Evolutionary conservation across 2,113 vertebrate genomes (phyloP).

Genomic region (Percopsis transmontana): DNA sequence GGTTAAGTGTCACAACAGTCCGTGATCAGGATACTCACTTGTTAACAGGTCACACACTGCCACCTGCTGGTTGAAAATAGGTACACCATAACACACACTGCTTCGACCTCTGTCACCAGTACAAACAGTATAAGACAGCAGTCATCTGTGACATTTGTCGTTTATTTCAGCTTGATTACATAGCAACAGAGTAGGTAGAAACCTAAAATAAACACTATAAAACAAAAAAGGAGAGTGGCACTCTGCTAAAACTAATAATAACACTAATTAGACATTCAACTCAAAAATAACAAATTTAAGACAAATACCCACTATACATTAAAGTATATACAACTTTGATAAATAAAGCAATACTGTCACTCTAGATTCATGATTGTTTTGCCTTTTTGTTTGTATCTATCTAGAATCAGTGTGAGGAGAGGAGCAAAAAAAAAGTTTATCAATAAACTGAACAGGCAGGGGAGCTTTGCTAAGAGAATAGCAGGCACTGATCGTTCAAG

Average conservation of each 20-base stretch:
- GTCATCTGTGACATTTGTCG: conserved; percentile 35
- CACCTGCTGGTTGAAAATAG: conserved; percentile 45
- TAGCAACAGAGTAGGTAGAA: conserved; percentile 74
- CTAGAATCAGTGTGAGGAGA: conserved; percentile 30
- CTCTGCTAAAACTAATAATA: conserved; percentile 58
- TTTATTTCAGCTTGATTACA: conserved; percentile 75
- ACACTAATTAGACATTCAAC: conserved; percentile 67
- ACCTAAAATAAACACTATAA: conserved; percentile 66
- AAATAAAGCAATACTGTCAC: conserved; percentile 94
- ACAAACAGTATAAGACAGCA: neutral
- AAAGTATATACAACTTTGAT: conserved; percentile 94
- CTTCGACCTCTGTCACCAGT: neutral
- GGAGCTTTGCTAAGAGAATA: conserved; percentile 4
- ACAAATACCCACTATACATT: conserved; percentile 86
- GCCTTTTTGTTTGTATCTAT: conserved; percentile 49
- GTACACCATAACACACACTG: neutral
- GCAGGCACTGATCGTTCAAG: conserved; percentile 36
- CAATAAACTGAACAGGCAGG: neutral
- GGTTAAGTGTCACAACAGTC: neutral
- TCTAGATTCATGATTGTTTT: conserved; percentile 64
- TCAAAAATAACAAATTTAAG: conserved; percentile 82
- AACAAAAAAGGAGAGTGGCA: conserved; percentile 64
- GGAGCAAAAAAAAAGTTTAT: conserved; percentile 16
- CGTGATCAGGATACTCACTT: neutral
- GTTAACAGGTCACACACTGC: conserved; percentile 33